A percentile compares a stretch with the other conserved stretches of the same genome.
Conservation (phyloP, 2,888 invertebrate species). For the Scrobipalpa costella region DNA sequence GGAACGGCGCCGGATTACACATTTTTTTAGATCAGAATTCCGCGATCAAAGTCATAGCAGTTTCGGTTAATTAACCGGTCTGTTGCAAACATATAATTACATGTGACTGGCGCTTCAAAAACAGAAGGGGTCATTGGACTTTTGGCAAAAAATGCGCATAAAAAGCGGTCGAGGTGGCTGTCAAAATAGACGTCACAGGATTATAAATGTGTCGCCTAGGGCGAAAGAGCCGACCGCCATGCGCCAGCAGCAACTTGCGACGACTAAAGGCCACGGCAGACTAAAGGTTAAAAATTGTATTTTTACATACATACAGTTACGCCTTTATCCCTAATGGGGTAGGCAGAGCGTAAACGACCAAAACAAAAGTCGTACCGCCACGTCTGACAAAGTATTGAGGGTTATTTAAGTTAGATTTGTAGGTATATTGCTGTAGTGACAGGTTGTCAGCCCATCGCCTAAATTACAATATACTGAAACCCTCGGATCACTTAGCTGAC, state of each 20-base stretch:
- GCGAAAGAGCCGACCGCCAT: slow-evolving; percentile 42
- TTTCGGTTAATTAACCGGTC: slow-evolving; percentile 74
- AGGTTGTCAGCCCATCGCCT: too few relatives aligned
- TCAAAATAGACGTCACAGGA: slow-evolving; percentile 77
- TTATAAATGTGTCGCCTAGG: slow-evolving; percentile 73
- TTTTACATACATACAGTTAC: too few relatives aligned
- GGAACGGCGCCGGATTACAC: slow-evolving; percentile 61
- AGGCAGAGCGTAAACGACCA: too few relatives aligned
- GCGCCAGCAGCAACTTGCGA: not conserved
- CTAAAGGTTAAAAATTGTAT: too few relatives aligned
- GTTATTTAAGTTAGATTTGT: too few relatives aligned
- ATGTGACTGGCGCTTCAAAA: slow-evolving; percentile 64
- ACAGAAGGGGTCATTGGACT: slow-evolving; percentile 60
- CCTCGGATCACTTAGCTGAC: too few relatives aligned
- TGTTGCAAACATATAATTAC: slow-evolving; percentile 69
- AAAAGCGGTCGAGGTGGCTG: slow-evolving; percentile 61
- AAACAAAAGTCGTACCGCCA: too few relatives aligned
- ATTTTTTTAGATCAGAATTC: slow-evolving; percentile 55
- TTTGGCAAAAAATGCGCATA: slow-evolving; percentile 55
- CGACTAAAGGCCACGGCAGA: too few relatives aligned
- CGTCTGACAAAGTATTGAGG: too few relatives aligned
- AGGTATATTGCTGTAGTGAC: too few relatives aligned
- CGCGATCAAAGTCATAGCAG: slow-evolving; percentile 58
- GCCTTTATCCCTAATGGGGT: too few relatives aligned
- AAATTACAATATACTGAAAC: too few relatives aligned